Evolutionary conservation across 2,797 vertebrate genomes (phyloP), one percentile per base, ranked within the genome.

Genomic region (Rousettus madagascariensis): DNA sequence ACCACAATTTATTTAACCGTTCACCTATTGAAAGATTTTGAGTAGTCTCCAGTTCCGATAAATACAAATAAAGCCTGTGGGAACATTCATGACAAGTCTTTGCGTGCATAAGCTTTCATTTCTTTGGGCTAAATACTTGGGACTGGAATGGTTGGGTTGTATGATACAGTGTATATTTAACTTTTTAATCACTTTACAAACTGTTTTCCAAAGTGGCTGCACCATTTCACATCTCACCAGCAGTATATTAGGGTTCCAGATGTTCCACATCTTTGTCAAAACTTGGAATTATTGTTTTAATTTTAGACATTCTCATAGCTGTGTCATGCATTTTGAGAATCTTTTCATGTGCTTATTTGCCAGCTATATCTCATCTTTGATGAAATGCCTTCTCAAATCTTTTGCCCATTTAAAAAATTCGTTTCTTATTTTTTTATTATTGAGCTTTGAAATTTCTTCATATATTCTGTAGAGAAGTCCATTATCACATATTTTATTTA

Each of bases 391-490:
- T 77, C 46, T 89, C 20, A 57, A 63, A 65, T 65, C 46, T 79
- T 53, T 92, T 71, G 53, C 36, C 85, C 28, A 51, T 33, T 72
- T 65, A 53, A 71, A 65, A 78, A 78, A 12, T 36, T 19, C 8
- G 6, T 84, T 88, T 88, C 71, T 78, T 74, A 4, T 51, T 20
- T 82, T 95, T 78, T 36, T 77, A 33, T 22, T 63, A 61, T 9
- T 28, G 61, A 82, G 24, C 88, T 77, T 88, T 95, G 43, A 61
- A 69, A 78, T n/a, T 63, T 92, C 33, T 80, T 87, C 46, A 20
- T 46, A 66, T 59, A 53, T 43, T 95, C 43, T 88, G 12, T 71
- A 3, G 61, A 83, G 59, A 83, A 77, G 13, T 63, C 55, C 55
- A 38, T 55, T 46, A n/a, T 61, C 24, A 90, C 53, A 55, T 36